phyloP scores from a whole-genome alignment of 2,113 vertebrate genomes.

The Sminthopsis crassicaudata region DNA sequence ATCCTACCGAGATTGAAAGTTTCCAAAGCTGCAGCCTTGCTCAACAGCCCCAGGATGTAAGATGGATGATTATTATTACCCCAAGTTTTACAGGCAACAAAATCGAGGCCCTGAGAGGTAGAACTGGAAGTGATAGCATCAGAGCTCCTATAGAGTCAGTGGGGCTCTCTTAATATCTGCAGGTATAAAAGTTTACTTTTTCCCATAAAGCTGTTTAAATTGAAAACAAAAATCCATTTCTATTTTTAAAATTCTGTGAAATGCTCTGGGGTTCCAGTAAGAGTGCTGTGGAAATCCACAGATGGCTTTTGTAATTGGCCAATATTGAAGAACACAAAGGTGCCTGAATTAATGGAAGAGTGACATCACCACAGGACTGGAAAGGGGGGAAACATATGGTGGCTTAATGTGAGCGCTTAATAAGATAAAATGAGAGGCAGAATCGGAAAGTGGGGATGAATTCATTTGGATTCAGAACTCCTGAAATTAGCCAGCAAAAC shows the following conservation, averaged over 20 bases:
- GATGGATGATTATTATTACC: neutral
- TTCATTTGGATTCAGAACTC: neutral
- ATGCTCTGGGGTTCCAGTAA: neutral
- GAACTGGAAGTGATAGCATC: neutral
- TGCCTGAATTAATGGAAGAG: neutral
- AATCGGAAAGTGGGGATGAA: neutral
- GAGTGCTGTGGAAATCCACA: neutral
- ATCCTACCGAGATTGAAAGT: neutral
- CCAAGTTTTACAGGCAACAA: neutral
- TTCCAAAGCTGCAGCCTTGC: neutral
- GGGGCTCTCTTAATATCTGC: neutral
- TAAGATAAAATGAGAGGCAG: neutral
- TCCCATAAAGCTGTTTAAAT: neutral
- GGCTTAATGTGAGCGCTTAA: neutral
- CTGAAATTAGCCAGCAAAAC: neutral
- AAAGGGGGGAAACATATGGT: neutral
- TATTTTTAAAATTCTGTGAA: slow-evolving; percentile 1
- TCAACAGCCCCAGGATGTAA: neutral
- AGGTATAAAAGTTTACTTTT: slow-evolving; percentile 4
- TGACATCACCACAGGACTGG: neutral
- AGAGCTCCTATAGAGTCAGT: neutral
- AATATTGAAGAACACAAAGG: neutral
- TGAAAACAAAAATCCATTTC: neutral
- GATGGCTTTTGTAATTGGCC: neutral
- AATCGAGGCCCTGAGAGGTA: neutral